A percentile compares a stretch with the other conserved stretches of the same genome.
Conservation (phyloP, 1,140 invertebrate species). For the Phortica variegata region DNA sequence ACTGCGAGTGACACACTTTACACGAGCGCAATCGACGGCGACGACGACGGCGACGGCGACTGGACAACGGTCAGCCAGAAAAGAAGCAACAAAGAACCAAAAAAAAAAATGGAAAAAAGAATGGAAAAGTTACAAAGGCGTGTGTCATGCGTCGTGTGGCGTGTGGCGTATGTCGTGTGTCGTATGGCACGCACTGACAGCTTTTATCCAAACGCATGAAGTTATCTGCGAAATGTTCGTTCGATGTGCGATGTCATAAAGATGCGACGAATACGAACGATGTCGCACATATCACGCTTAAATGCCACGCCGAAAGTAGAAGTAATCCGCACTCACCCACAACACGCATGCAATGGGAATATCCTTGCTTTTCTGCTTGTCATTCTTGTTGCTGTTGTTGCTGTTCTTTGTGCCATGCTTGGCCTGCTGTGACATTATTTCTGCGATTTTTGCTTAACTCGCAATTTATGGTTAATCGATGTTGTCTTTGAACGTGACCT, state of each 20-base stretch:
- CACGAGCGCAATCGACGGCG: not conserved
- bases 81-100: too few species aligned
- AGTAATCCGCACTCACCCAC: not conserved
- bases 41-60: conserved; percentile 9
- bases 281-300: conserved; percentile 48
- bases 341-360: too few species aligned
- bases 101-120: too few species aligned
- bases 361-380: conserved; percentile 2
- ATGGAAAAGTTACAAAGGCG: not conserved
- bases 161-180: conserved; percentile 3
- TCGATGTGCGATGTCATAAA: conserved; percentile 44
- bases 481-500: conserved; percentile 56
- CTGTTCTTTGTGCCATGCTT: conserved; percentile 21
- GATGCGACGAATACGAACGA: conserved; percentile 16
- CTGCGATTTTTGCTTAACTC: conserved; percentile 49
- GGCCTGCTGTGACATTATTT: not conserved
- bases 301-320: conserved; percentile 11
- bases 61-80: too few species aligned
- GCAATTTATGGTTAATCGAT: conserved; percentile 57
- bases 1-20: too few species aligned
- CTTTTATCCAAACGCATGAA: conserved; percentile 17
- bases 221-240: conserved; percentile 26
- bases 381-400: not conserved
- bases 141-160: too few species aligned
- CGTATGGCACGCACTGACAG: not conserved